Evolutionary conservation across 1,140 invertebrate species (phyloP).

Genomic region (Chironomus striatipennis): DNA sequence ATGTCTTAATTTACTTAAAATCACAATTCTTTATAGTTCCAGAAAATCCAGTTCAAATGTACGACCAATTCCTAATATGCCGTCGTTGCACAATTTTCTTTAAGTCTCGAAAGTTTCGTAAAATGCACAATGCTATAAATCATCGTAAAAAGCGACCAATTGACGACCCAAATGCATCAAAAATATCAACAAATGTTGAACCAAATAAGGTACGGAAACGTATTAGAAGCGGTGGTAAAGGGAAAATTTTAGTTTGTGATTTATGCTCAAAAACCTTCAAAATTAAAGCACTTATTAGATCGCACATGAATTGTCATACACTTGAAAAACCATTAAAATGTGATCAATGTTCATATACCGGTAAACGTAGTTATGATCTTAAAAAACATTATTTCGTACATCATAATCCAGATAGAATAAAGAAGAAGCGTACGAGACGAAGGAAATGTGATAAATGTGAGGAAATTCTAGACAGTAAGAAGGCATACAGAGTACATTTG

Average conservation of each 20-base stretch:
- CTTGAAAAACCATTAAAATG: not conserved
- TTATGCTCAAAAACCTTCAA: not conserved
- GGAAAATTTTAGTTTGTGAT: not conserved
- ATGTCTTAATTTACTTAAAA: not conserved
- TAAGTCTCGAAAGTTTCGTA: not conserved
- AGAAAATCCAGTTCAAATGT: not conserved
- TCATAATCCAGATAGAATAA: slow-evolving; percentile 2
- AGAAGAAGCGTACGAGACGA: not conserved
- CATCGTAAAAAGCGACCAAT: not conserved
- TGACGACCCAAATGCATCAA: not conserved
- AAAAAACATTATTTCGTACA: not conserved
- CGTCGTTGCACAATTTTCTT: slow-evolving; percentile 1
- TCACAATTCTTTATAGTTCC: not conserved
- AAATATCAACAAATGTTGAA: not conserved
- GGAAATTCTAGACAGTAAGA: not conserved
- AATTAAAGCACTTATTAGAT: not conserved
- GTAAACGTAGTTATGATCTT: slow-evolving; percentile 1
- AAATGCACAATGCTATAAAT: not conserved
- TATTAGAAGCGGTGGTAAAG: not conserved
- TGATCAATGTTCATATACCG: not conserved
- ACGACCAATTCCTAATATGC: not conserved
- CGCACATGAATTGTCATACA: not conserved
- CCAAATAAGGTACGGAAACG: not conserved
- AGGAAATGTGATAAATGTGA: slow-evolving; percentile 8
- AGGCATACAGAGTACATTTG: not conserved